These are phyloP conservation scores for Zosterops lateralis DNA, from an alignment of 2,113 vertebrate species.

Conservation along the genomic window DNA sequence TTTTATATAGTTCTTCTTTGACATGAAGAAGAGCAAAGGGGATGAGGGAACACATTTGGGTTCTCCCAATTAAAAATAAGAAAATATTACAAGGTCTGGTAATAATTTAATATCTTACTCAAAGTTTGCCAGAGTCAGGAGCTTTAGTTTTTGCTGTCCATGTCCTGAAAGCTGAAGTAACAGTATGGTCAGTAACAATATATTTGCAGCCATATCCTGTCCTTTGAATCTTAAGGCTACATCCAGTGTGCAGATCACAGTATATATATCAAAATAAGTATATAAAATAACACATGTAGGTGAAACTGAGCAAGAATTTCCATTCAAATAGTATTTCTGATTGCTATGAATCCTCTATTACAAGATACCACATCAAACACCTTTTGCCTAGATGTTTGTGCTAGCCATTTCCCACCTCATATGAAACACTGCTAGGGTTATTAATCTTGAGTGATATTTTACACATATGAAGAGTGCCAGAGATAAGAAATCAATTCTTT, in stretches of 20 bases:
- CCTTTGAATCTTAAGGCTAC: not conserved
- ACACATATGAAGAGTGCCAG: not conserved
- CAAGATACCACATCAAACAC: not conserved
- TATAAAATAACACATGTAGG: fast-evolving
- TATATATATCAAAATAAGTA: too few species aligned
- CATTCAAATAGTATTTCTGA: not conserved
- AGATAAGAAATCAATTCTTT: not conserved
- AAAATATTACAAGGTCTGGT: fast-evolving
- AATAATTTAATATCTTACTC: not conserved
- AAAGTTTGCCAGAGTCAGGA: not conserved
- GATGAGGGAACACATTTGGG: fast-evolving
- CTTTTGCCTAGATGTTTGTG: not conserved
- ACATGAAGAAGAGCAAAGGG: not conserved
- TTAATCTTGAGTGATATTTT: not conserved
- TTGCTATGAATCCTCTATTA: not conserved
- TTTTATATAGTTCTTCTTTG: not conserved
- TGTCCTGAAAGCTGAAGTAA: not conserved
- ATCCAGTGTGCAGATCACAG: not conserved
- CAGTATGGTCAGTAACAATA: not conserved
- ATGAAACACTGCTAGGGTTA: not conserved
- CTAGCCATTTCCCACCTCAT: not conserved
- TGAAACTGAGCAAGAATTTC: not conserved
- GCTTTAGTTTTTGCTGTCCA: not conserved
- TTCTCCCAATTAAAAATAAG: not conserved
- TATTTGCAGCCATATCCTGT: not conserved